Evolutionary conservation across 2,888 invertebrate species (phyloP), one percentile per base, ranked within the genome.

Genomic region (Ormyrus thymus): DNA sequence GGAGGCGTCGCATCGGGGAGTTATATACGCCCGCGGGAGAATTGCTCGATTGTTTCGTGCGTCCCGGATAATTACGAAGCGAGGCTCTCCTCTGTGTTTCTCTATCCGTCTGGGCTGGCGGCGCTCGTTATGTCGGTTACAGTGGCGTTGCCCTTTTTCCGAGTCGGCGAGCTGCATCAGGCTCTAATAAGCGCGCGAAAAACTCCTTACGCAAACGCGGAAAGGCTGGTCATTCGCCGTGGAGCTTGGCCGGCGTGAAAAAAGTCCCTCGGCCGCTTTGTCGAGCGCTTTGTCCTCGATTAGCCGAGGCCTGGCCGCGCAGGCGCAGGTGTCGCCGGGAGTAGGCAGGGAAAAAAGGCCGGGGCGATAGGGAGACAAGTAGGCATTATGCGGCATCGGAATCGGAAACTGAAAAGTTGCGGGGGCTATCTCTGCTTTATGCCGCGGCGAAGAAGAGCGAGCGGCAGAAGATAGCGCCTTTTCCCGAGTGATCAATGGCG

Each of bases 401-500:
- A 73, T 78, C 72, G 78, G 78, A 78, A 78, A 71, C 78, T 73
- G 68, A 72, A 78, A 78, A 78, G 78, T 78, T 78, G 48, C 72
- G 15, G 45, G 50, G 72, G 13, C 71, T 68, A 50, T 74, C 65
- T 74, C 59, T 50, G 58, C 50, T 53, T 43, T 10, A 59, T 29
- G 48, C 5, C 5, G 56, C 7, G 45, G 7, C 6, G 72, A 61
- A 61, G 9, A 6, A 65, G 51, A 15, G 72, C 53, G 56, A 74
- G 72, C 62, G 71, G 9, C 55, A 43, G 69, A 64, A 46, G 29
- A 56, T 29, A 29, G 29, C 48, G 69, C 75, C 59, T 75, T 82
- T 76, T 79, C 68, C 76, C 62, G 76, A 69, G 72, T 79, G 79
- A 76, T 79, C 79, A 79, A 79, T 79, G 79, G 76, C 76, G 68